Conservation (phyloP, 1,140 invertebrate species). For the Drosophila setifemur region DNA sequence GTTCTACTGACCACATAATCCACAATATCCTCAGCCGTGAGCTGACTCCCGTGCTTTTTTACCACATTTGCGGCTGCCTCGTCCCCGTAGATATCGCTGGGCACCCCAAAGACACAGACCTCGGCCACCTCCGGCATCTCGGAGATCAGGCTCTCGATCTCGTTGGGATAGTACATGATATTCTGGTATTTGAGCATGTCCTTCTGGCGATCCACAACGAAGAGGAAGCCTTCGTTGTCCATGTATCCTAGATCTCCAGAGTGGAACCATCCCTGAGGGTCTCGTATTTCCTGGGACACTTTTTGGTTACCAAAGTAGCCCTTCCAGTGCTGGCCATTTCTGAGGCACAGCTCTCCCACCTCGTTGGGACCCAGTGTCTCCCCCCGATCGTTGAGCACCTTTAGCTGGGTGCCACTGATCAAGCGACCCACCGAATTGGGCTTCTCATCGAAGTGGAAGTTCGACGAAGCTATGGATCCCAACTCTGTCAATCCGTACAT, state of each 20-base stretch:
- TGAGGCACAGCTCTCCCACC: conserved; percentile 49
- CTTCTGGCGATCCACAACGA: conserved; percentile 86
- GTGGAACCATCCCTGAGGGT: conserved; percentile 84
- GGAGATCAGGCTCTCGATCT: conserved; percentile 57
- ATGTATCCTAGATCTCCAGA: conserved; percentile 87
- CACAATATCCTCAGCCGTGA: conserved; percentile 2
- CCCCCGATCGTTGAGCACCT: conserved; percentile 68
- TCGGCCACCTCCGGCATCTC: conserved; percentile 51
- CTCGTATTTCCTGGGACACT: conserved; percentile 14
- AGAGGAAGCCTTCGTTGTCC: conserved; percentile 83
- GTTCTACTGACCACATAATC: conserved; percentile 12
- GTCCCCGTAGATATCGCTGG: conserved; percentile 33
- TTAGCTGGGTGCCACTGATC: conserved; percentile 25
- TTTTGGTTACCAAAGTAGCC: conserved; percentile 59
- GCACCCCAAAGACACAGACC: conserved; percentile 66
- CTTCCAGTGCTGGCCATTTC: conserved; percentile 32
- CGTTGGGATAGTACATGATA: conserved; percentile 68
- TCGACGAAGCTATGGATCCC: conserved; percentile 9
- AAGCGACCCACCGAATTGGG: conserved; percentile 41
- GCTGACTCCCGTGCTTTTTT: neutral
- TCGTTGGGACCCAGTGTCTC: conserved; percentile 26
- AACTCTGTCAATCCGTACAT: conserved; percentile 45
- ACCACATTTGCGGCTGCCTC: conserved; percentile 60
- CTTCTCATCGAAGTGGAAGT: conserved; percentile 30
- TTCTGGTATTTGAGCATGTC: conserved; percentile 83